Conservation (phyloP, 2,797 vertebrate genomes). For the Catamblyrhynchus diadema region DNA sequence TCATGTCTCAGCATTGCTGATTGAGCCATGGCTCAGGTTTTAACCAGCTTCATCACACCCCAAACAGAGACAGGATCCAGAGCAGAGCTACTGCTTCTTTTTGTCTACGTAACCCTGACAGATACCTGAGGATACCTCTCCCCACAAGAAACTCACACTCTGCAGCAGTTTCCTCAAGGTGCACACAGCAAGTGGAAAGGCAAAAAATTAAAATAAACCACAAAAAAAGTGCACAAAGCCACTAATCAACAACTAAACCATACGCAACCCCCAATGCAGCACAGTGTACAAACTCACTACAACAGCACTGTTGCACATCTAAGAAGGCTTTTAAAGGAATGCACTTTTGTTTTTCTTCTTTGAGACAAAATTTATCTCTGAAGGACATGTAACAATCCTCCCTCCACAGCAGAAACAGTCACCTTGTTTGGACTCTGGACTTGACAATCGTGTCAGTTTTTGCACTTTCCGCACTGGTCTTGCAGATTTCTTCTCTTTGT, state of each 20-base stretch:
- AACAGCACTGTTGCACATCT: not conserved
- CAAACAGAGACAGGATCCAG: not conserved
- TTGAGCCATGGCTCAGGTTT: not conserved
- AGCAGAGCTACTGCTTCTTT: not conserved
- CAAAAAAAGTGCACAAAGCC: not conserved
- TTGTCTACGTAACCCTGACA: not conserved
- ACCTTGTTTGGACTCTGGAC: conserved; percentile 86
- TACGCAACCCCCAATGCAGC: not conserved
- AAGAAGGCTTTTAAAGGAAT: not conserved
- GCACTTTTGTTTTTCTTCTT: not conserved
- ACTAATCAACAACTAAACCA: not conserved
- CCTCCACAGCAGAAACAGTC: not conserved
- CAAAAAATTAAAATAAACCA: not conserved
- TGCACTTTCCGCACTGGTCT: conserved; percentile 87
- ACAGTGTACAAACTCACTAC: not conserved
- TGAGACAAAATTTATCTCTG: not conserved
- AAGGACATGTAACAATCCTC: not conserved
- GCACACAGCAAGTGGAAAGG: not conserved
- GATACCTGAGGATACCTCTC: not conserved
- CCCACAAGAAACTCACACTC: not conserved
- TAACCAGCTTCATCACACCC: not conserved
- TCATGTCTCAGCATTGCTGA: not conserved
- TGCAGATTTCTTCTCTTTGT: conserved; percentile 69
- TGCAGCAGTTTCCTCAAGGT: not conserved
- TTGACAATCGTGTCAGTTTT: conserved; percentile 75